These are phyloP conservation scores for Actinemys pallida DNA, from an alignment of 2,113 vertebrate genomes.

Conservation along the genomic window DNA sequence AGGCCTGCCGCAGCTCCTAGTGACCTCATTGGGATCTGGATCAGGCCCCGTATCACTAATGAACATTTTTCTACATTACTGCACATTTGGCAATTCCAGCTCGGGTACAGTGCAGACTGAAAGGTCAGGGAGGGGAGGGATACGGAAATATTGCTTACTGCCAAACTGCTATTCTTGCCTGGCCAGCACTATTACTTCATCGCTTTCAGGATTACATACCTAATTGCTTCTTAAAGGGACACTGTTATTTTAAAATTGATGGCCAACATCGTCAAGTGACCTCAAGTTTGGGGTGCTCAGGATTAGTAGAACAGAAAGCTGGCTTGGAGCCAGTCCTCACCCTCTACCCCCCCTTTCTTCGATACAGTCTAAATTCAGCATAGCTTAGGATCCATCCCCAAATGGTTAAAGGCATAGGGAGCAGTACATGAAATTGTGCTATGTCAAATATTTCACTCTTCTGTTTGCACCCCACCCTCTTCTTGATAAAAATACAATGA, in stretches of 20 bases:
- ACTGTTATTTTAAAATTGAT: background rate
- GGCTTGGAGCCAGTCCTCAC: background rate
- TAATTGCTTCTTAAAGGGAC: background rate
- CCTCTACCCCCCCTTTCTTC: background rate
- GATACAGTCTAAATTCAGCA: background rate
- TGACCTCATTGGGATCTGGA: constrained; percentile 65
- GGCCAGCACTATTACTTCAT: background rate
- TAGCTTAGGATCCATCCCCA: background rate
- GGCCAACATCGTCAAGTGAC: background rate
- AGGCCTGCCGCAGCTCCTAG: constrained; percentile 72
- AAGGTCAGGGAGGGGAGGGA: background rate
- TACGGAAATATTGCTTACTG: background rate
- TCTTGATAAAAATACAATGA: background rate
- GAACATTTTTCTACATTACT: background rate
- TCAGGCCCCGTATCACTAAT: constrained; percentile 3
- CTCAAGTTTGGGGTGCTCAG: background rate
- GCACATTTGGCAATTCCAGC: background rate
- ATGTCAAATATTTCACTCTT: background rate
- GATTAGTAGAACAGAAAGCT: background rate
- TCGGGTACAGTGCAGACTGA: background rate
- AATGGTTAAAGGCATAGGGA: background rate
- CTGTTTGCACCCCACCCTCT: background rate
- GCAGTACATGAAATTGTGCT: background rate
- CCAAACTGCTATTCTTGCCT: background rate
- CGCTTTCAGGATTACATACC: background rate